Base-by-base conservation (phyloP, 2,797 vertebrate species). In the Anguilla pacifica region DNA sequence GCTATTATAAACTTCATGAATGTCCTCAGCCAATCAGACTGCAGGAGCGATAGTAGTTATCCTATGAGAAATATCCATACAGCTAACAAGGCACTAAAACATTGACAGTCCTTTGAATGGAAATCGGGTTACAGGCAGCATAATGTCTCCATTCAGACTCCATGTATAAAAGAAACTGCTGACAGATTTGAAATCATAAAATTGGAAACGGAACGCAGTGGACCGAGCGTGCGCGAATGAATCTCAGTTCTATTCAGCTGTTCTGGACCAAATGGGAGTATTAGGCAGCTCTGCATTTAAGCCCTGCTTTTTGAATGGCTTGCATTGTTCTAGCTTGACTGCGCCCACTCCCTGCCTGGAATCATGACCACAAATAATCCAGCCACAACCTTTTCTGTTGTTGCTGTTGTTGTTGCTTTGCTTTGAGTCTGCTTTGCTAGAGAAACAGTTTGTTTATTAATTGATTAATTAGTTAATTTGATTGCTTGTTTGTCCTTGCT, bases 61-160 rank as follows among this genome's bases (percentile, higher is more conserved):
- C 92, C 92, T 93, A 89, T 90, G 91, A 94, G 90, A 94, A 94
- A 93, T 92, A 90, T 90, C 92, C 89, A 1, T 57, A 91, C 90
- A 91, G 89, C 92, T 93, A 94, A 95, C 91, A 92, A 94, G 93
- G 90, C 94, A 91, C 95, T 95, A 94, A 94, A 94, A 93, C 92
- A 67, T 88, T 91, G 35, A 88, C 88, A 83, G 90, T 91, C 92
- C 91, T 93, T 72, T 67, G 88, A 93, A 92, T 84, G 51, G 88
- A 91, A 90, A 91, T 89, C 87, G 57, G 88, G 90, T 92, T 94
- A 90, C 87, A 90, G 90, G 90, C 88, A 89, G 90, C 55, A 91
- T 94, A 94, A 95, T 93, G 93, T 93, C 92, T 94, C 95, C 92
- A 93, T 95, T 94, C 92, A 93, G 89, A 93, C 94, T 92, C 93